Percentiles rank a stretch among this genome's conserved stretches.
Conservation (phyloP, 1,140 invertebrate genomes). For the Limonius californicus region DNA sequence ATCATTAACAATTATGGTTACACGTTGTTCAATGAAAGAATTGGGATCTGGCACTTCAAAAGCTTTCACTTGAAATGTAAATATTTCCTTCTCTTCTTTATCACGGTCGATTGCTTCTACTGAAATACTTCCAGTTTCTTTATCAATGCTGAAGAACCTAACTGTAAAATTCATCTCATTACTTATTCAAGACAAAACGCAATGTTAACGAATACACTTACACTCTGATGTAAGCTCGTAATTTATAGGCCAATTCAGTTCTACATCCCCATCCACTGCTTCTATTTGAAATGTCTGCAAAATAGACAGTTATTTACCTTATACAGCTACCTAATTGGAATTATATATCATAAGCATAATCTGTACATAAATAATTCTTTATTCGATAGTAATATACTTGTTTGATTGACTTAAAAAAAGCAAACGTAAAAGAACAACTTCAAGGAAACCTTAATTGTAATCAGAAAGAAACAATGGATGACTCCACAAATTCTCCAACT, state of each 20-base stretch:
- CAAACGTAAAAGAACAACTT: too few species aligned
- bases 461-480: too few species aligned
- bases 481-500: too few species aligned
- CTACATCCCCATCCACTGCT: conserved; percentile 18
- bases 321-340: too few species aligned
- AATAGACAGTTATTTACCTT: too few species aligned
- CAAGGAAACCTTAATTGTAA: too few species aligned
- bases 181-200: not conserved
- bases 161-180: not conserved
- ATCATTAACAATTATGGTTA: conserved; percentile 16
- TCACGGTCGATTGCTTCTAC: conserved; percentile 12
- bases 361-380: too few species aligned
- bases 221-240: not conserved
- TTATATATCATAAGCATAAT: too few species aligned
- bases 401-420: too few species aligned
- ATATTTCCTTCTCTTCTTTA: not conserved
- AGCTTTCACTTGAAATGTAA: conserved; percentile 1
- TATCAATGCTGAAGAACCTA: not conserved
- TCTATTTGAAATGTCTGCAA: conserved; percentile 9
- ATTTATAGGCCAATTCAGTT: not conserved
- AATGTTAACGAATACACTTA: not conserved
- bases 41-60: not conserved
- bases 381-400: too few species aligned
- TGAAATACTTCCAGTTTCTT: not conserved
- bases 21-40: not conserved